These are phyloP conservation scores for Drosophila limbata DNA, from an alignment of 2,888 invertebrate species.

Conservation along the genomic window DNA sequence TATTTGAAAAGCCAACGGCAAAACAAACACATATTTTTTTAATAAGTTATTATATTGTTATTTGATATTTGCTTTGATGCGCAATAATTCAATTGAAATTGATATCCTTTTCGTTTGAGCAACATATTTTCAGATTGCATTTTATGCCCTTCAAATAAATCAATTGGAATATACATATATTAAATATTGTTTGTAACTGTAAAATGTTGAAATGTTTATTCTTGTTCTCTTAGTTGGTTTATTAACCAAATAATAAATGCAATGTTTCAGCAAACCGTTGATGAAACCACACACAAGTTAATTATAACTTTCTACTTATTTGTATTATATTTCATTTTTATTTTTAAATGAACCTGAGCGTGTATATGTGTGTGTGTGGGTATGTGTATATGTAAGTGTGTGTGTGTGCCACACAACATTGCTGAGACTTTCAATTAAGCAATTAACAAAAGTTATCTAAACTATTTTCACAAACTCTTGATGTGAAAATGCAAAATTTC, in stretches of 20 bases:
- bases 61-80: background rate
- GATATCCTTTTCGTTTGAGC: slow-evolving; percentile 4
- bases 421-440: slow-evolving; percentile 38
- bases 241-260: background rate
- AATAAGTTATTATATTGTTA: slow-evolving; percentile 14
- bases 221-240: background rate
- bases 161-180: slow-evolving; percentile 4
- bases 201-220: slow-evolving; percentile 11
- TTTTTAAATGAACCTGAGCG: background rate
- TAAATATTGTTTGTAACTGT: slow-evolving; percentile 3
- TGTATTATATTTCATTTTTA: slow-evolving; percentile 10
- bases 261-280: background rate
- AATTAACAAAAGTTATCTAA: slow-evolving; percentile 33
- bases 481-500: slow-evolving; percentile 25
- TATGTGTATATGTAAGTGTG: background rate
- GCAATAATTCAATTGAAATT: slow-evolving; percentile 14
- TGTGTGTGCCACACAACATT: slow-evolving; percentile 3
- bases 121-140: slow-evolving; percentile 24
- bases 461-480: slow-evolving; percentile 17
- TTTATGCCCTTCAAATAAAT: slow-evolving; percentile 42
- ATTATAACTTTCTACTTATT: slow-evolving; percentile 9
- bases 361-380: background rate
- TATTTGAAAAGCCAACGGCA: slow-evolving; percentile 6
- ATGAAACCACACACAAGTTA: background rate
- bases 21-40: background rate